Evolutionary conservation across 1,140 invertebrate species (phyloP).

Genomic region (Venturia canescens): DNA sequence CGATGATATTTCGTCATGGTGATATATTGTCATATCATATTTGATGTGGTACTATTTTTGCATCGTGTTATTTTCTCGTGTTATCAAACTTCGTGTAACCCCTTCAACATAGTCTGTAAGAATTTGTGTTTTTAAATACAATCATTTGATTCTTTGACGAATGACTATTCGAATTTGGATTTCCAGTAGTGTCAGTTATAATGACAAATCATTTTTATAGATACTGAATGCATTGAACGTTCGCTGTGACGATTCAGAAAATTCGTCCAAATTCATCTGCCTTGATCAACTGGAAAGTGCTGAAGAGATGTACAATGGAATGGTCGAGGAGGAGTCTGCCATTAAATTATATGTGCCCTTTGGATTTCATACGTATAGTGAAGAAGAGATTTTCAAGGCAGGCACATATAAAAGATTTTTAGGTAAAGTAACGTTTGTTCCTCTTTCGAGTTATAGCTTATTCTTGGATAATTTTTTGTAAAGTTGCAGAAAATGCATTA

Average conservation of each 20-base stretch:
- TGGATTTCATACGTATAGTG: background rate
- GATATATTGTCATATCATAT: too few species aligned
- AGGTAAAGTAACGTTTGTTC: background rate
- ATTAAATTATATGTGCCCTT: background rate
- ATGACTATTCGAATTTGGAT: too few species aligned
- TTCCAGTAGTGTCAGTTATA: background rate
- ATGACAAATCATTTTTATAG: background rate
- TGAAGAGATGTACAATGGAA: background rate
- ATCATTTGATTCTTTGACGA: too few species aligned
- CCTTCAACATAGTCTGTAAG: too few species aligned
- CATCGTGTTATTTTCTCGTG: too few species aligned
- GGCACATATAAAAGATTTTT: constrained; percentile 17
- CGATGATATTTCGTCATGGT: too few species aligned
- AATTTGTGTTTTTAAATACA: too few species aligned
- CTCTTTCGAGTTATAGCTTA: background rate
- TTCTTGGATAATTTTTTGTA: too few species aligned
- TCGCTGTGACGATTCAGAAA: background rate
- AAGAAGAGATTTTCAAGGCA: background rate
- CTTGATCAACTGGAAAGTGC: constrained; percentile 5
- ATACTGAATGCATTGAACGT: constrained; percentile 21
- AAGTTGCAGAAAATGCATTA: too few species aligned
- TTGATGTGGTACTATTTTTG: too few species aligned
- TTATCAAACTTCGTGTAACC: too few species aligned
- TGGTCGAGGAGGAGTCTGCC: background rate
- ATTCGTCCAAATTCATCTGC: background rate